Evolutionary conservation across 2,888 invertebrate genomes (phyloP).

Genomic region (Morpho achilles): DNA sequence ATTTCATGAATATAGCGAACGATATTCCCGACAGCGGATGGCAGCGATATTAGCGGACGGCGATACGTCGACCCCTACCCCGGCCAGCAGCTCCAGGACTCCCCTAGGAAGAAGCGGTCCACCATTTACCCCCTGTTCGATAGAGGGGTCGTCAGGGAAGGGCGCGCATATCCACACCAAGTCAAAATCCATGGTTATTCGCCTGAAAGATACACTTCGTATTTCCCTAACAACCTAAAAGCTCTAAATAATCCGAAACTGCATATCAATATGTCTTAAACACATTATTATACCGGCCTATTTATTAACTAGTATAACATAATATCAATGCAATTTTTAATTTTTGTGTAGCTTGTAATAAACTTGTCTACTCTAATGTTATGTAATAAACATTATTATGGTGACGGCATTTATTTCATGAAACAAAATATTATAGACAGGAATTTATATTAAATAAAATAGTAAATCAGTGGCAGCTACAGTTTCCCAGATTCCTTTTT

Average conservation of each 20-base stretch:
- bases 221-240: slow-evolving; percentile 51
- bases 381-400: slow-evolving; percentile 3
- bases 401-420: too few relatives aligned
- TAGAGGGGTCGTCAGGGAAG: slow-evolving; percentile 40
- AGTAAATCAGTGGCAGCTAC: too few relatives aligned
- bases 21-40: slow-evolving; percentile 73
- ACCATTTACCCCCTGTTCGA: slow-evolving; percentile 53
- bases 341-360: slow-evolving; percentile 4
- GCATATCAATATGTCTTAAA: slow-evolving; percentile 35
- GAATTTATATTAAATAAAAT: too few relatives aligned
- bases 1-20: slow-evolving; percentile 66
- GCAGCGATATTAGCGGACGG: slow-evolving; percentile 65
- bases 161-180: slow-evolving; percentile 42
- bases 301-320: too few relatives aligned
- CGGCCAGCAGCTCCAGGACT: slow-evolving; percentile 67
- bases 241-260: slow-evolving; percentile 32
- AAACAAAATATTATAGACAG: too few relatives aligned
- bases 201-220: slow-evolving; percentile 66
- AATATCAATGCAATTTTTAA: slow-evolving; percentile 17
- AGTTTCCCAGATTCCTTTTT: too few relatives aligned
- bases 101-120: slow-evolving; percentile 66
- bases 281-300: too few relatives aligned
- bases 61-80: slow-evolving; percentile 72
- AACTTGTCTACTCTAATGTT: slow-evolving; percentile 14
- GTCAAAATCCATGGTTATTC: slow-evolving; percentile 58